Base-by-base conservation (phyloP, 2,888 invertebrate genomes). In the Chymomyza caudatula region DNA sequence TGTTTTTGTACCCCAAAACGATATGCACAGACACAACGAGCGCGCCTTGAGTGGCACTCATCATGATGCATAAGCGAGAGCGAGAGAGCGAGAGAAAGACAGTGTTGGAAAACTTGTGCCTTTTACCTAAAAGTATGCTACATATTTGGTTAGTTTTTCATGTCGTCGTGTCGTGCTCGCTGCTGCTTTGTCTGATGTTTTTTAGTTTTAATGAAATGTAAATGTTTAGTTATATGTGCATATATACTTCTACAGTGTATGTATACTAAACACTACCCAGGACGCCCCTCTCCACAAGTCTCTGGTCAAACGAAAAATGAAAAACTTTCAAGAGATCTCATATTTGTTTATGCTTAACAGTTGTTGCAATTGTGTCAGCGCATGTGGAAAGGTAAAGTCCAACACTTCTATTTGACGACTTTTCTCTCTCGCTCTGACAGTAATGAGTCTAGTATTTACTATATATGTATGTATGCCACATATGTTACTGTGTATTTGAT, bases 181-280 rank as follows among this genome's bases (percentile, higher is more conserved):
- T 53, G 19, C 19, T 4, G 23, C 53, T 6, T 25, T 25, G 23
- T 20, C 51, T 20, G 22, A 17, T 51, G 19, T 53, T 81, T 81
- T 80, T 81, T 84, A 84, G 80, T 81, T 81, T 81, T 81, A 81
- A 81, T 81, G 80, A 81, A 84, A 81, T 81, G 80, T 81, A 81
- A 81, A 81, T 81, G 84, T 81, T 81, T 81, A 81, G 80, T 78
- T 77, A 84, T 72, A 84, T 70, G 73, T 73, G 78, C 11, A 13
- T 37, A 37, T 37, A 4, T 37, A 37, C 29, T 11, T 37, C 19
- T 55, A 42, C n/a, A 42, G 15, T 25, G 53, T 11, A 37, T 37
- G 29, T 11, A 37, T 37, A 37, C 29, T 37, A 37, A 11, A 11
- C 2, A 37, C 25, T 13, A 37, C 2, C 29, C 11, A 37, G 29